Evolutionary conservation across 2,797 vertebrate genomes (phyloP).

Genomic region (Cossypha niveicapilla): DNA sequence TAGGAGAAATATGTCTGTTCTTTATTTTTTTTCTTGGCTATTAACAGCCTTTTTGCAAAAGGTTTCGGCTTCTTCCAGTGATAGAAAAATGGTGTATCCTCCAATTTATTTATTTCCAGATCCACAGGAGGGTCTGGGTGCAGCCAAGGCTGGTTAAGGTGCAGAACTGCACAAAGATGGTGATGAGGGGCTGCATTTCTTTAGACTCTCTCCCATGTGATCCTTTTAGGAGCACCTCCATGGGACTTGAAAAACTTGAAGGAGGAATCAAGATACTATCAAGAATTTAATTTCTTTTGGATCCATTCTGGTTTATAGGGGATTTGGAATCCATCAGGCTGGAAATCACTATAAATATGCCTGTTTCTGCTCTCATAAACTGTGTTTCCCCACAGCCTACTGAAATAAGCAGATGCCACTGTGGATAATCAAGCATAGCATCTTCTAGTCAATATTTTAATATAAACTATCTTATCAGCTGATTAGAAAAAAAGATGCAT

Average conservation of each 20-base stretch:
- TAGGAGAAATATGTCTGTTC: not conserved
- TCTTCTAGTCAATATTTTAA: conserved; percentile 62
- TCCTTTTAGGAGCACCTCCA: not conserved
- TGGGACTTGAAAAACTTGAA: not conserved
- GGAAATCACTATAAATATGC: not conserved
- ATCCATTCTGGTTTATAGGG: not conserved
- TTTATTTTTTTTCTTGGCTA: not conserved
- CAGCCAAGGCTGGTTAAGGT: not conserved
- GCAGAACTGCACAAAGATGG: not conserved
- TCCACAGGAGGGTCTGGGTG: not conserved
- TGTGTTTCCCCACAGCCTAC: not conserved
- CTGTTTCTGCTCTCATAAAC: conserved; percentile 16
- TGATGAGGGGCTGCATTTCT: fast-evolving
- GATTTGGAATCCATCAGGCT: not conserved
- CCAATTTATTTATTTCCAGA: not conserved
- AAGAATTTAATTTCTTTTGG: not conserved
- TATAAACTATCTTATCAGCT: conserved; percentile 50
- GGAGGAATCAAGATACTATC: not conserved
- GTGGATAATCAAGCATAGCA: conserved; percentile 64
- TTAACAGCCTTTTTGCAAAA: not conserved
- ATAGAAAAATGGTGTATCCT: not conserved
- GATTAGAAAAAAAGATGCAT: conserved; percentile 60
- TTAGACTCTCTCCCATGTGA: fast-evolving
- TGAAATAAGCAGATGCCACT: conserved; percentile 53
- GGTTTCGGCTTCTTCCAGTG: not conserved